phyloP scores from a whole-genome alignment of 2,888 invertebrate genomes.

The Thumatha senex region DNA sequence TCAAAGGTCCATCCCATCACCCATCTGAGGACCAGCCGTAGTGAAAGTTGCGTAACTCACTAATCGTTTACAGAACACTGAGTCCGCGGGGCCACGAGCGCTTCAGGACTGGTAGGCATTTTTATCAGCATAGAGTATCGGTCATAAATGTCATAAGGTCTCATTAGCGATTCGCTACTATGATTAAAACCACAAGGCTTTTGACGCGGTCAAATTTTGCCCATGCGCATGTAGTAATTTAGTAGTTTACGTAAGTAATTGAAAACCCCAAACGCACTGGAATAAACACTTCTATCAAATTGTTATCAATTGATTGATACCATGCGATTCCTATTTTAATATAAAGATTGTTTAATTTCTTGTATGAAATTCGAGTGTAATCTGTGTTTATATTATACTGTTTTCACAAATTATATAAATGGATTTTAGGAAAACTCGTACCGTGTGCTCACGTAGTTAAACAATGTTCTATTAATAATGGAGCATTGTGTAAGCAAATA shows the following conservation, averaged over 20 bases:
- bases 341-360: conserved; percentile 16
- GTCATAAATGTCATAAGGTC: no score
- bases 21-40: no score
- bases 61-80: no score
- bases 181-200: background rate
- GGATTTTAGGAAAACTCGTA: conserved; percentile 18
- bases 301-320: conserved; percentile 28
- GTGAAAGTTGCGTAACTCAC: no score
- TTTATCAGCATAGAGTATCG: no score
- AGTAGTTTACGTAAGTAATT: background rate
- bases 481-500: conserved; percentile 43
- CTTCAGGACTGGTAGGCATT: no score
- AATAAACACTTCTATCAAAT: background rate
- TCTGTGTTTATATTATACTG: conserved; percentile 9
- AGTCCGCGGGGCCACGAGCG: no score
- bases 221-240: background rate
- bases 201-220: background rate
- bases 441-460: conserved; percentile 6
- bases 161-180: background rate
- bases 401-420: conserved; percentile 18
- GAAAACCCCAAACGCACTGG: background rate
- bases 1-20: no score
- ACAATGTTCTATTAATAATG: conserved; percentile 39
- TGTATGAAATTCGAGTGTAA: conserved; percentile 1
- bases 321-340: conserved; percentile 19